These are phyloP conservation scores for Chiloscyllium plagiosum DNA, from an alignment of 2,113 vertebrate genomes.

Conservation along the genomic window DNA sequence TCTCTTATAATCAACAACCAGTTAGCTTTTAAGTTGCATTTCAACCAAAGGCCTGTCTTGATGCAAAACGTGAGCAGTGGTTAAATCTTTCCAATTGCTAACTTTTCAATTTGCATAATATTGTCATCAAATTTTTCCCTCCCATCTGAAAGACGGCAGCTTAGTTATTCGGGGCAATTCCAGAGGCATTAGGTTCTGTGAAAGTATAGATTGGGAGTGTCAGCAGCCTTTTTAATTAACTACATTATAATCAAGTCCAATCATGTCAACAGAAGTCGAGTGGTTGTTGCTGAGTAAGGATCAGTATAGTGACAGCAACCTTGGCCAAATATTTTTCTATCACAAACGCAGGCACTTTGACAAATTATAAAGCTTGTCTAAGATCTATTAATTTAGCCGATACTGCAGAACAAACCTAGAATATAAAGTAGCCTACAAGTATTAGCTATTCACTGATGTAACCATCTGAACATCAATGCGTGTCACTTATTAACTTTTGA, in stretches of 20 bases:
- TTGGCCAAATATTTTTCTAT: background rate
- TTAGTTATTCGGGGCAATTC: background rate
- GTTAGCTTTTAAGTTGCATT: background rate
- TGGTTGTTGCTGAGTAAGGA: no score
- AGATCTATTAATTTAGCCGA: background rate
- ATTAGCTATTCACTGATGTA: background rate
- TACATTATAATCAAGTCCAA: background rate
- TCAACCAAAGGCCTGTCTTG: background rate
- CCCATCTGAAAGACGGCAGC: background rate
- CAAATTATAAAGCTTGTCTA: background rate
- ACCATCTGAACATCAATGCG: background rate
- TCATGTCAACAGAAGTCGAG: background rate
- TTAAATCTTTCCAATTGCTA: background rate
- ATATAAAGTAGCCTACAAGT: background rate
- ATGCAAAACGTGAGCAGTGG: background rate
- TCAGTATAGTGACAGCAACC: background rate
- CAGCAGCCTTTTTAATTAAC: background rate
- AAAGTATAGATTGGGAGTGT: background rate
- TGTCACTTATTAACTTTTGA: background rate
- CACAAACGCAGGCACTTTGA: background rate
- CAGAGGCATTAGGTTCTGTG: background rate
- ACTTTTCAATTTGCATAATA: background rate
- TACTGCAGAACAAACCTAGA: background rate
- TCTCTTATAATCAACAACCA: background rate
- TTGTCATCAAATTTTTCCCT: background rate